Evolutionary conservation across 2,797 vertebrate species (phyloP), one percentile per base, ranked within the genome.

Genomic region (Atherinosoma microstoma): DNA sequence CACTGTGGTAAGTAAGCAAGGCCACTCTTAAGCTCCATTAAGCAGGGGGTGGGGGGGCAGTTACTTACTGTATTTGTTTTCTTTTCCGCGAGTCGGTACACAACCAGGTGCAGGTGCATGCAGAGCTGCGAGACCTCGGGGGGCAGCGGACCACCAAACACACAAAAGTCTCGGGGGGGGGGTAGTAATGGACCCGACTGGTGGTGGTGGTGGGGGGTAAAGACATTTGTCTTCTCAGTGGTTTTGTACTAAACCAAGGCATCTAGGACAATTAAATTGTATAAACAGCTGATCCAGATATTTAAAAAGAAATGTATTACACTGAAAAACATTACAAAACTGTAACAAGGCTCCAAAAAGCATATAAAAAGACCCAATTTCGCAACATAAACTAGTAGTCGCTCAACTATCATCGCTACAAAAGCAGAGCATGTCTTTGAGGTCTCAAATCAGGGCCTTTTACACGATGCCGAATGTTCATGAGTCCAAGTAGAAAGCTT

Each of bases 61-160:
- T 73, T 85, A 84, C 84, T 87, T 84, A 80, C 78, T 69, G 72
- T 71, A 59, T 84, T 89, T 88, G 79, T 84, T 88, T 89, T 87
- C 70, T 69, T 78, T 80, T 18, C 79, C 38, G 18, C 36, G 11
- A 70, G 64, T 58, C 36, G 22, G 78, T 70, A 67, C 73, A 0
- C 0, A 38, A 73, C 24, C 1, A 4, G 67, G 73, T 79, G 60
- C 89, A 92, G 92, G 91, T 92, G 89, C 84, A 83, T 80, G 57
- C 61, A 20, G 64, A 77, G 83, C 57, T 58, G 56, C 16, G 63
- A 38, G 78, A 60, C 70, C 69, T 66, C 29, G 5, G 32, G 2
- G 79, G 82, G 64, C 67, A 40, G 24, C 4, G 35, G 79, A 80
- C 81, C 84, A 83, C 75, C 81, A 70, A 64, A 27, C 24, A 27